Evolutionary conservation across 2,797 vertebrate genomes (phyloP), one percentile per base, ranked within the genome.

Genomic region (Galagoides demidoff): DNA sequence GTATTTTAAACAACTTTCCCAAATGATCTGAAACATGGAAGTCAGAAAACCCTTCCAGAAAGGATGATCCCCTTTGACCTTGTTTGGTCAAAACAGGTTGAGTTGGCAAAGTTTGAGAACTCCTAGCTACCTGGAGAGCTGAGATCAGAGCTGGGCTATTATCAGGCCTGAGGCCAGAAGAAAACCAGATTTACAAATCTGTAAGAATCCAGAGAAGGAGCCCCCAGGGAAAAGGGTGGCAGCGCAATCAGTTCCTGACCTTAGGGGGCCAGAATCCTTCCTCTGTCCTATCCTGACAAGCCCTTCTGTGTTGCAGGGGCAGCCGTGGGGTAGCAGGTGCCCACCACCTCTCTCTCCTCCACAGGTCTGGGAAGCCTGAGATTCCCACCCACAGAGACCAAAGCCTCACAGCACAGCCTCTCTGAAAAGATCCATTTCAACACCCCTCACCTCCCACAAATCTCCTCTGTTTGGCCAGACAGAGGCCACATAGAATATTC

Each of bases 311-410:
- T 31, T 7, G 4, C 37, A 68, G 77, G 23, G 52, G 9, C 29
- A 52, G 52, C 34, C 20, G 39, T 14, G 39, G 10, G 49, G 14
- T 5, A 16, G 16, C 39, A 16, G 25, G 10, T 0, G 6, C 57
- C 6, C 68, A 29, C 45, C 3, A 13, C n/a, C 39, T 39, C 3
- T 29, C 17, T 39, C 49, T 12, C 25, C 37, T 23, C 39, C 0
- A 0, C 23, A 29, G 29, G 17, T 19, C 12, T 10, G 17, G 27
- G 23, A 68, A 34, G 55, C 59, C 16, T 12, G 25, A 57, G n/a
- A 29, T 16, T 39, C 55, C 19, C 2, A 10, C 1, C 0, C 55
- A 37, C 6, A 23, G 23, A 71, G 19, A 85, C 45, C 45, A 52
- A 66, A 31, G 14, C 43, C 55, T 7, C 55, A 45, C 34, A 85